Evolutionary conservation across 2,797 vertebrate genomes (phyloP).

Genomic region (Acanthurus lineatus): DNA sequence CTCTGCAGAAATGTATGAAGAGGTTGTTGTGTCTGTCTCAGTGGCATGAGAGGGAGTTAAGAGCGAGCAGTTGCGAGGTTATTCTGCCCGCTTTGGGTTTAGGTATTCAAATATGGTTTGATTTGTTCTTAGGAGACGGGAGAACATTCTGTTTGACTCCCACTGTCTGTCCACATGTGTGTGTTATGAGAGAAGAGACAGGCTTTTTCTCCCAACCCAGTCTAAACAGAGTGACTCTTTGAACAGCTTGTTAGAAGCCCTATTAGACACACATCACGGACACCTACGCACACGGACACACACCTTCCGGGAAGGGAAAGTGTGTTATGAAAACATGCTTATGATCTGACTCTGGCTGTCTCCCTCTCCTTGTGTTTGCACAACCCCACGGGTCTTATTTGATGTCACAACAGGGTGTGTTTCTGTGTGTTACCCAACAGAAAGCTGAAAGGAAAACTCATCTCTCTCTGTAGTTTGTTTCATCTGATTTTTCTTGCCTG

Average conservation of each 20-base stretch:
- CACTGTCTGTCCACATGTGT: constrained; percentile 36
- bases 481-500: constrained; percentile 35
- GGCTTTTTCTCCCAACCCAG: constrained; percentile 39
- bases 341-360: constrained; percentile 52
- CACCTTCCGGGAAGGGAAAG: constrained; percentile 69
- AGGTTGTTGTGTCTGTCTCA: constrained; percentile 25
- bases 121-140: constrained; percentile 32
- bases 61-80: constrained; percentile 14
- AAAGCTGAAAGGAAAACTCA: constrained; percentile 42
- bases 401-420: constrained; percentile 71
- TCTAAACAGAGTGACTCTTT: constrained; percentile 72
- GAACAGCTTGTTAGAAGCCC: constrained; percentile 58
- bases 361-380: constrained; percentile 46
- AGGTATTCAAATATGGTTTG: constrained; percentile 31
- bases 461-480: constrained; percentile 51
- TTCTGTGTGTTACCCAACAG: constrained; percentile 47
- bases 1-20: background rate
- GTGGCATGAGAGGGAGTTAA: constrained; percentile 1
- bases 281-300: constrained; percentile 48
- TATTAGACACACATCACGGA: constrained; percentile 54
- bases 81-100: constrained; percentile 14
- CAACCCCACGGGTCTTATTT: constrained; percentile 70
- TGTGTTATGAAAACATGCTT: constrained; percentile 73
- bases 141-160: constrained; percentile 31
- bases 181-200: constrained; percentile 43